Percentiles rank a stretch among this genome's conserved stretches.
Conservation (phyloP, 2,113 vertebrate genomes). For the Pseudorasbora parva region DNA sequence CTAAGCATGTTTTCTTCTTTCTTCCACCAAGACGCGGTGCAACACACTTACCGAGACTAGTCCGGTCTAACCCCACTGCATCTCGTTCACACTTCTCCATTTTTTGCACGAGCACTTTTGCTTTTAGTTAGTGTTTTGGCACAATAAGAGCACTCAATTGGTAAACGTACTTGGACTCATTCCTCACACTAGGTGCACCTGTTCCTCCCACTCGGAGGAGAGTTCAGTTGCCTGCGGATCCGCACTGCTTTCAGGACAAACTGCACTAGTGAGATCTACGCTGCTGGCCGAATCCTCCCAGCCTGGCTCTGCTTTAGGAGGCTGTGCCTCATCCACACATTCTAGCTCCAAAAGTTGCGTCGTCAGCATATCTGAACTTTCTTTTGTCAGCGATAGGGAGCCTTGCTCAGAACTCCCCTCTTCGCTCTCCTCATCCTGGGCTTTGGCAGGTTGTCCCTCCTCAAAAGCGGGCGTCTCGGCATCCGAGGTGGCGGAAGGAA, state of each 20-base stretch:
- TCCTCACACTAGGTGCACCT: conserved; percentile 86
- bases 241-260: conserved; percentile 75
- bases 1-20: neutral
- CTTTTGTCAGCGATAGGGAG: conserved; percentile 23
- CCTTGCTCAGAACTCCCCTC: conserved; percentile 40
- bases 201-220: conserved; percentile 90
- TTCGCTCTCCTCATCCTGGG: conserved; percentile 70
- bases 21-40: neutral
- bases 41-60: neutral
- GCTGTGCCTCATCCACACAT: conserved; percentile 65
- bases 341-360: conserved; percentile 74
- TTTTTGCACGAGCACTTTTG: neutral
- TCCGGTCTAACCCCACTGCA: neutral
- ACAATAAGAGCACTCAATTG: conserved; percentile 32
- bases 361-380: conserved; percentile 55
- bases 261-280: conserved; percentile 59
- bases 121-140: conserved; percentile 39
- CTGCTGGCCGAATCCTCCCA: conserved; percentile 59
- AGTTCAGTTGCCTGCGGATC: conserved; percentile 75
- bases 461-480: neutral
- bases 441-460: conserved; percentile 55
- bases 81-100: neutral
- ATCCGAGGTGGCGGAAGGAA: conserved; percentile 67
- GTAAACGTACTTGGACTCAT: neutral
- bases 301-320: neutral